These are phyloP conservation scores for Drosophila paramelanica DNA, from an alignment of 2,888 invertebrate species.

Conservation along the genomic window DNA sequence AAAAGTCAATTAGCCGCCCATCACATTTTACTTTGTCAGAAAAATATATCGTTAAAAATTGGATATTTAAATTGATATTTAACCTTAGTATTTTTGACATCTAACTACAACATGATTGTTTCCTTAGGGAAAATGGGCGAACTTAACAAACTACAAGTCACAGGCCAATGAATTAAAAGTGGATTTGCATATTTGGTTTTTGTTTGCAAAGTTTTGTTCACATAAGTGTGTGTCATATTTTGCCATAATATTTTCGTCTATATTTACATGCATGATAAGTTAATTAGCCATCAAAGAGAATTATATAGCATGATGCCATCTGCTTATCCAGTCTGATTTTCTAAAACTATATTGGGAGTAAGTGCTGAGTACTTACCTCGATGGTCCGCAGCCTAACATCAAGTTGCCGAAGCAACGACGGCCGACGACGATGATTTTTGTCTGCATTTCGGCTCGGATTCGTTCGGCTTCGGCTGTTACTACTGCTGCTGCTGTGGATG, in stretches of 20 bases:
- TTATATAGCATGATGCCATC: constrained; percentile 51
- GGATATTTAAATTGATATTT: too few relatives aligned
- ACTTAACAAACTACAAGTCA: too few relatives aligned
- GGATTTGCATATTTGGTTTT: neutral
- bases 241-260: constrained; percentile 6
- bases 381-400: constrained; percentile 11
- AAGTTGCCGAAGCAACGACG: constrained; percentile 27
- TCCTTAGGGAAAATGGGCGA: too few relatives aligned
- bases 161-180: neutral
- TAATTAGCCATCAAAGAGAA: constrained; percentile 48
- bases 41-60: too few relatives aligned
- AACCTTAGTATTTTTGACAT: too few relatives aligned
- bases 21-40: too few relatives aligned
- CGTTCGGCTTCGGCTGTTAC: constrained; percentile 11
- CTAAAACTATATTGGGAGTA: constrained; percentile 51
- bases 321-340: constrained; percentile 52
- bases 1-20: too few relatives aligned
- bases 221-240: constrained; percentile 7
- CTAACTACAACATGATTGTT: too few relatives aligned
- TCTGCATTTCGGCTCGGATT: constrained; percentile 46
- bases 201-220: neutral
- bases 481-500: constrained; percentile 13
- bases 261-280: constrained; percentile 24
- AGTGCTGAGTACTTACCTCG: constrained; percentile 16
- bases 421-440: constrained; percentile 32